These are phyloP conservation scores for Bostrychus sinensis DNA, from an alignment of 2,113 vertebrate genomes.

Conservation along the genomic window DNA sequence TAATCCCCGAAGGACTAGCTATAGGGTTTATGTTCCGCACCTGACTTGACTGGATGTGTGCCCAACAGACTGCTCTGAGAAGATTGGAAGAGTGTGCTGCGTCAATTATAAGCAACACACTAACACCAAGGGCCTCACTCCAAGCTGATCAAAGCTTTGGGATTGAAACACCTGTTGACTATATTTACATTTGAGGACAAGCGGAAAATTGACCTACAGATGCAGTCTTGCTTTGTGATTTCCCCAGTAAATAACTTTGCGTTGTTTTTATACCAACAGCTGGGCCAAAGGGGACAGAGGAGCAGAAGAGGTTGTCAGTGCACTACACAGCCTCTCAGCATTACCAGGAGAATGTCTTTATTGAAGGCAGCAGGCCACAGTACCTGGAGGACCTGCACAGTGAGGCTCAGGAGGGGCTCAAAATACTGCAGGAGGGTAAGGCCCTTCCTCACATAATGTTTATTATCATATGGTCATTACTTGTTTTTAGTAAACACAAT, in stretches of 20 bases:
- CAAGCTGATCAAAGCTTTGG: slow-evolving; percentile 42
- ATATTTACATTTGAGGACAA: neutral
- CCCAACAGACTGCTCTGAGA: slow-evolving; percentile 30
- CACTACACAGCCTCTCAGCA: slow-evolving; percentile 79
- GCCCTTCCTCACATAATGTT: neutral
- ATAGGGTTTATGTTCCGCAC: slow-evolving; percentile 20
- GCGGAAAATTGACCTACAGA: neutral
- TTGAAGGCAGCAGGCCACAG: slow-evolving; percentile 86
- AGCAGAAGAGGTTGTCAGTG: slow-evolving; percentile 80
- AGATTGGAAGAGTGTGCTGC: slow-evolving; percentile 33
- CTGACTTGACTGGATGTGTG: slow-evolving; percentile 25
- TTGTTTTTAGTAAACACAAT: no score
- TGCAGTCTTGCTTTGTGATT: neutral
- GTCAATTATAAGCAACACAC: slow-evolving; percentile 16
- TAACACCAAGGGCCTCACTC: slow-evolving; percentile 9
- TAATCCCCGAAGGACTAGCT: slow-evolving; percentile 25
- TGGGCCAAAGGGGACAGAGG: slow-evolving; percentile 81
- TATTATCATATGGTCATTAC: no score
- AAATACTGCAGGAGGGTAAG: slow-evolving; percentile 90
- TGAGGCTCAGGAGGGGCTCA: slow-evolving; percentile 92
- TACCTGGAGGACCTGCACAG: slow-evolving; percentile 93
- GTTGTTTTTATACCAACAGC: slow-evolving; percentile 37
- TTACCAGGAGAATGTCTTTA: slow-evolving; percentile 93
- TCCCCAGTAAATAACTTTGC: neutral
- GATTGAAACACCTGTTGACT: slow-evolving; percentile 26